Percentiles rank a stretch among this genome's conserved stretches.
phyloP scores from a whole-genome alignment of 2,797 vertebrate species.

The Hemitrygon akajei region DNA sequence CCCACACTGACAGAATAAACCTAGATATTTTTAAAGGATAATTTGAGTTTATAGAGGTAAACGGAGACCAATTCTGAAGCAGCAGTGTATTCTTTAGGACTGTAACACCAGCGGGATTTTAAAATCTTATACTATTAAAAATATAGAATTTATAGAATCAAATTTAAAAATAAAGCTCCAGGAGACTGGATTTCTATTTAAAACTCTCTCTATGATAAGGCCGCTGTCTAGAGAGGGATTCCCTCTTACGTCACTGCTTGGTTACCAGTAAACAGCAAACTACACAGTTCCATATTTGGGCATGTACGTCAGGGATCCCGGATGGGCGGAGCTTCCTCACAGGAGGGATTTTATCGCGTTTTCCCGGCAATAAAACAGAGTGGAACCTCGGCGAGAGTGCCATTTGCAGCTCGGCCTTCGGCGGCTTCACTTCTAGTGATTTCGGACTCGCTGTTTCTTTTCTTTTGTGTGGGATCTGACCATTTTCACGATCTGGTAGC shows the following conservation, averaged over 20 bases:
- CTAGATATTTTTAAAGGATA: not conserved
- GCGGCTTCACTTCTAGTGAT: not conserved
- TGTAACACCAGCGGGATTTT: not conserved
- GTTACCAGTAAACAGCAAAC: constrained; percentile 75
- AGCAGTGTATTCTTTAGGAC: not conserved
- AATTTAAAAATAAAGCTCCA: constrained; percentile 11
- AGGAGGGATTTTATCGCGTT: not conserved
- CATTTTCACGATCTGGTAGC: not conserved
- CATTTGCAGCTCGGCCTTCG: not conserved
- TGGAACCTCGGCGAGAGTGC: not conserved
- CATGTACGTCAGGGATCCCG: constrained; percentile 96
- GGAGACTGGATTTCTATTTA: constrained; percentile 54
- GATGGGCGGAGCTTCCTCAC: constrained; percentile 55
- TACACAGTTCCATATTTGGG: constrained; percentile 88
- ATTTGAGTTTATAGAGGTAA: no score
- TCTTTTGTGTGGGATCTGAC: not conserved
- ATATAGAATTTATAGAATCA: not conserved
- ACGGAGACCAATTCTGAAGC: no score
- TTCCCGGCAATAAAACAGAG: not conserved
- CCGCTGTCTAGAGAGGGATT: constrained; percentile 81
- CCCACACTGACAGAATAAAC: not conserved
- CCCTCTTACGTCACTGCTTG: constrained; percentile 95
- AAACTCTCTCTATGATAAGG: constrained; percentile 38
- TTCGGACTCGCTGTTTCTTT: no score
- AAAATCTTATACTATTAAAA: not conserved